Evolutionary conservation across 2,888 invertebrate species (phyloP), one percentile per base, ranked within the genome.

Genomic region (Phyllotreta cruciferae): DNA sequence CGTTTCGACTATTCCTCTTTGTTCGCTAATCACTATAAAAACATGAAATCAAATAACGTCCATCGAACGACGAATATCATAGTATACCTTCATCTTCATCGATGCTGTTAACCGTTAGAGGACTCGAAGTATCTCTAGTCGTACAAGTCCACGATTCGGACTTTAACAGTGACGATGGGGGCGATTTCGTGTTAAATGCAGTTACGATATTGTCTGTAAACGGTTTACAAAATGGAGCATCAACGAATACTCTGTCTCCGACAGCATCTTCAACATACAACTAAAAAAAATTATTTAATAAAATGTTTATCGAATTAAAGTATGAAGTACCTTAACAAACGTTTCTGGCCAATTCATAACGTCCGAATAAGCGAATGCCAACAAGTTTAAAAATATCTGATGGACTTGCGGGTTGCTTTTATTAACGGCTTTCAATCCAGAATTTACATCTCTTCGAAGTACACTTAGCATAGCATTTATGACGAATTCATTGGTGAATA

Each of bases 251-350:
- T 39, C 97, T 85, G 76, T 98, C 98, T 45, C 93, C 94, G 1
- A 96, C 83, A 0, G 96, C 94, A 83, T 98, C 98, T 77, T 98
- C 98, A 64, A 97, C 90, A 79, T 95, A 98, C 0, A 94, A 87
- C 89, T 93, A 74, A 5, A 81, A 79, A 47, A 45, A 53, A 38
- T 50, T 63, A 36, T 47, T 45, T 50, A 6, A 47, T 34, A 47
- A 3, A 14, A 47, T 24, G 24, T 24, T n/a, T n/a, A n/a, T n/a
- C n/a, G 13, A 45, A 45, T 45, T 45, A 13, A 24, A 47, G 7
- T 34, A 47, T 24, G 24, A 66, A 72, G 70, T 77, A 93, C 93
- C 86, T 93, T 94, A 1, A 97, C 87, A 83, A 97, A 95, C 60
- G 88, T 84, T 77, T 96, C 95, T 0, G 97, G 96, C 98, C 97